Percentiles rank a stretch among this genome's conserved stretches.
Conservation (phyloP, 2,113 vertebrate genomes). For the Mirounga angustirostris region DNA sequence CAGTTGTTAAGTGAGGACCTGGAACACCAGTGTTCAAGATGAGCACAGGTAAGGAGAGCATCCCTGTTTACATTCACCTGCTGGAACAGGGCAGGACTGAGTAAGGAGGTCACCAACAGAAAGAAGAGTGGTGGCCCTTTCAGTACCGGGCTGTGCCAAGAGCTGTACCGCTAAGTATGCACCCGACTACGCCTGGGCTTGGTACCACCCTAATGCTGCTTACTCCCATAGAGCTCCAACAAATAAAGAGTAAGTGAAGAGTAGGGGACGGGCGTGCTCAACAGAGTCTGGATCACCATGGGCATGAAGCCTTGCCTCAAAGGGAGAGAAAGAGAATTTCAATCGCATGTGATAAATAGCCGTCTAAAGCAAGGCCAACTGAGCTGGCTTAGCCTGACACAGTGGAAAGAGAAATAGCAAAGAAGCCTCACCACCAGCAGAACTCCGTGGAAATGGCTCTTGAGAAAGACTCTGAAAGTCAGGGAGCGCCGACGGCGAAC, state of each 20-base stretch:
- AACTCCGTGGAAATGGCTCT: not conserved
- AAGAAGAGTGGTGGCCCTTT: not conserved
- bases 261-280: not conserved
- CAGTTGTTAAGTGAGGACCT: not conserved
- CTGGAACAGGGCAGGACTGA: not conserved
- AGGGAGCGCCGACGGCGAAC: not conserved
- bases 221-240: no score
- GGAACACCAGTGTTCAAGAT: not conserved
- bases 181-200: not conserved
- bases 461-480: not conserved
- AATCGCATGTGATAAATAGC: not conserved
- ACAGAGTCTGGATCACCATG: no score
- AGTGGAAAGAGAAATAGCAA: not conserved
- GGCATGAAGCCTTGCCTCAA: not conserved
- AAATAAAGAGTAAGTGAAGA: not conserved
- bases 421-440: not conserved
- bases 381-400: not conserved
- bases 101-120: not conserved
- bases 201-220: no score
- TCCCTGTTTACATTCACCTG: not conserved
- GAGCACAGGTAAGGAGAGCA: not conserved
- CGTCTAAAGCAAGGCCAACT: not conserved
- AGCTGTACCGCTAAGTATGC: rapidly evolving
- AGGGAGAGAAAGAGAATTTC: not conserved
- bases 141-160: no score